Base-by-base conservation (phyloP, 2,113 vertebrate genomes). In the Thymallus thymallus region DNA sequence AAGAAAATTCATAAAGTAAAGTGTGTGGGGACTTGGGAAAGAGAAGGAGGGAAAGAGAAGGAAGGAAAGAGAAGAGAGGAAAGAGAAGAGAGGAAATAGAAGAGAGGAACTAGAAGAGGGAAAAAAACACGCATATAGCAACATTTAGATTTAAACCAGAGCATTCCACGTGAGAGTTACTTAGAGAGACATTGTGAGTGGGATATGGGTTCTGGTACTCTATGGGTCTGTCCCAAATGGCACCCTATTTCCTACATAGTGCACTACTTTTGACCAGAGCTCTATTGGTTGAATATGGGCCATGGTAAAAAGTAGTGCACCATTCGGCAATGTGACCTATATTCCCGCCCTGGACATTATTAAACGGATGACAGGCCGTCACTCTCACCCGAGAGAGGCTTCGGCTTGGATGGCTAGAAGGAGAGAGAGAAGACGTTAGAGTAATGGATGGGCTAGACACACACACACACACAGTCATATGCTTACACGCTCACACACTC, bases 1-100 rank as follows among this genome's bases (percentile, higher is more conserved):
- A 92, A 91, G 86, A 87, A 86, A 89, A 91, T 91, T 91, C 80
- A 90, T 90, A 86, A 88, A 88, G 84, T 87, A 45, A 75, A 85
- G 84, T 74, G 84, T 61, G 51, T 74, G 76, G 77, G 77, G 83
- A 85, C 76, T 73, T 69, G 65, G 4, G 23, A 68, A 74, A 77
- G 16, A 41, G 46, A 60, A 7, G 32, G 32, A 7, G 18, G 5
- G 68, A 6, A 55, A n/a, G 66, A 30, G 51, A 22, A n/a, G 32
- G 32, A 48, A 41, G 35, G 7, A 30, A 30, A 30, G 0, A 30
- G 30, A 30, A 5, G 76, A 81, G 84, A 64, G 67, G 67, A 1
- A 10, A 24, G 18, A 60, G 71, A 56, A 58, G 62, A n/a, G n/a
- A n/a, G 32, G 10, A 80, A 77, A 69, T 10, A 18, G 72, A 14